Evolutionary conservation across 2,797 vertebrate species (phyloP), one percentile per base, ranked within the genome.

Genomic region (Distichodus sexfasciatus): DNA sequence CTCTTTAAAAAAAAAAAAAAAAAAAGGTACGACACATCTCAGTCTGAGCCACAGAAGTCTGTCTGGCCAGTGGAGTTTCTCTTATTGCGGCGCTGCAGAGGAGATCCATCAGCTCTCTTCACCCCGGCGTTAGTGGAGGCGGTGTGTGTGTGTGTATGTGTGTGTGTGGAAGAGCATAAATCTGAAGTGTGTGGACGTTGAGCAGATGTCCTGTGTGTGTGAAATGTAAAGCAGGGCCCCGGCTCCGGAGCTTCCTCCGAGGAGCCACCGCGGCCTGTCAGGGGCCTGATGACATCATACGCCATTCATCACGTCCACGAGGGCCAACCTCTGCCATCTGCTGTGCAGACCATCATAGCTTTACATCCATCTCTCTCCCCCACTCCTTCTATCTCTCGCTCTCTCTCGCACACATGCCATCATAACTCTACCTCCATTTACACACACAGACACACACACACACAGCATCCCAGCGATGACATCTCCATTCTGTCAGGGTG

Each of bases 211-310:
- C 94, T 86, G 85, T 67, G 86, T 90, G 91, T 92, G 94, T 84
- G 83, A 92, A 95, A 94, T 94, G 91, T 92, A 91, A 94, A 93
- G 91, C 91, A 90, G 93, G 89, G 91, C 92, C 87, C 87, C 78
- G 87, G 90, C 91, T 38, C 12, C 89, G 84, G 83, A 83, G 90
- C 87, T 93, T 91, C 90, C 92, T 93, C 88, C 91, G 90, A 93
- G 92, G 87, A 91, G 88, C 86, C 82, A 82, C 83, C 76, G 86
- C 77, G 66, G 85, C 84, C 92, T 94, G 94, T 95, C 94, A 94
- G 92, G 89, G 92, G 83, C 71, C 80, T 91, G 92, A 96, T 98
- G 95, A 97, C 94, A 97, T 98, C 96, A 98, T 94, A 91, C 90
- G 90, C 90, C 91, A 97, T 96, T 94, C 90, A 95, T 98, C 93